Evolutionary conservation across 2,113 vertebrate genomes (phyloP).

Genomic region (Rhagologus leucostigma): DNA sequence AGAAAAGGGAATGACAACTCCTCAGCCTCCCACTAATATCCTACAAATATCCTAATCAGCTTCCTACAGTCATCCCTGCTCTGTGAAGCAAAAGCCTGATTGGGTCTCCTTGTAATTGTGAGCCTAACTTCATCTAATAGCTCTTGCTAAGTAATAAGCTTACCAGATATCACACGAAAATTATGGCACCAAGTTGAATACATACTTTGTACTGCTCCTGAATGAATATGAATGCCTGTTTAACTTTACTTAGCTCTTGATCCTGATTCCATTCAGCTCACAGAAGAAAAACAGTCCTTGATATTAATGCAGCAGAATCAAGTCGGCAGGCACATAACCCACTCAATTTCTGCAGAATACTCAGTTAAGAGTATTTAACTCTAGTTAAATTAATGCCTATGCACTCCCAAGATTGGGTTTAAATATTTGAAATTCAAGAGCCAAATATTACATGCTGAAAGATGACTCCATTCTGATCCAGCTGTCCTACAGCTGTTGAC

Average conservation of each 20-base stretch:
- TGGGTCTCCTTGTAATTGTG: constrained; percentile 33
- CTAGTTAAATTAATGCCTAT: not conserved
- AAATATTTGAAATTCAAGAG: constrained; percentile 16
- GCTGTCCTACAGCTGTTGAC: not conserved
- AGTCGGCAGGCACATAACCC: not conserved
- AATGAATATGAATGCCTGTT: constrained; percentile 53
- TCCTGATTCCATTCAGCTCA: constrained; percentile 50
- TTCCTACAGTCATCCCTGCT: constrained; percentile 25
- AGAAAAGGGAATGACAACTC: constrained; percentile 1
- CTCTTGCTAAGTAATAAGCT: constrained; percentile 55
- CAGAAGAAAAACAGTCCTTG: constrained; percentile 33
- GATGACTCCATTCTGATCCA: not conserved
- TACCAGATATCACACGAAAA: constrained; percentile 44
- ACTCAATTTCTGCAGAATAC: constrained; percentile 9
- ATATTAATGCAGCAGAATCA: constrained; percentile 12
- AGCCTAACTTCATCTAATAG: constrained; percentile 57
- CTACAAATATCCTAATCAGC: constrained; percentile 58
- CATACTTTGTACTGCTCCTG: constrained; percentile 30
- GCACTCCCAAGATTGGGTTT: not conserved
- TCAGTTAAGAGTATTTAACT: constrained; percentile 21
- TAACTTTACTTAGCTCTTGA: constrained; percentile 54
- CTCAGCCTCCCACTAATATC: constrained; percentile 37
- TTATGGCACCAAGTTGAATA: constrained; percentile 43
- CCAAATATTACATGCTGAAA: not conserved
- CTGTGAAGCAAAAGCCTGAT: constrained; percentile 33